Percentiles rank a stretch among this genome's conserved stretches.
Evolutionary conservation across 2,888 invertebrate species (phyloP).

Genomic region (Diogma glabrata): DNA sequence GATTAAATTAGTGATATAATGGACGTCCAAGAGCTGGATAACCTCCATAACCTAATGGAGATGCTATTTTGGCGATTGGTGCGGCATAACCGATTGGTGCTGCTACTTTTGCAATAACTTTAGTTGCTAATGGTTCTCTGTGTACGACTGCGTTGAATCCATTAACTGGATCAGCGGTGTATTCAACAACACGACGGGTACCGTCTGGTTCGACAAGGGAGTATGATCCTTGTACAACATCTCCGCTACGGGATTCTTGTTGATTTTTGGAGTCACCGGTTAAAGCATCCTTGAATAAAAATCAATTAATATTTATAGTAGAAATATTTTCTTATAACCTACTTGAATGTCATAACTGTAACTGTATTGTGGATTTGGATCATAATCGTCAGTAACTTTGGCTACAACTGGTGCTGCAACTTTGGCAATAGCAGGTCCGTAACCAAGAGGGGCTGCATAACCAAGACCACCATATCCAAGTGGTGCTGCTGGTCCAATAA

Average conservation of each 20-base stretch:
- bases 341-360: conserved; percentile 40
- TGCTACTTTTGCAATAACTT: conserved; percentile 21
- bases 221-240: conserved; percentile 44
- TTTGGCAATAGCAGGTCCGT: conserved; percentile 7
- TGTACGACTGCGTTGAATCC: conserved; percentile 47
- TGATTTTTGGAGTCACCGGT: conserved; percentile 46
- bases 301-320: neutral
- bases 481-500: conserved; percentile 25
- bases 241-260: conserved; percentile 41
- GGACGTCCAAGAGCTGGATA: conserved; percentile 10
- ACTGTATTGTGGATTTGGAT: conserved; percentile 44
- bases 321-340: neutral
- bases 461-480: conserved; percentile 25
- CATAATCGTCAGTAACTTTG: conserved; percentile 28
- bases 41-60: conserved; percentile 18
- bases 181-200: conserved; percentile 42
- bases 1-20: too few species aligned
- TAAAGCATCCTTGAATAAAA: conserved; percentile 28
- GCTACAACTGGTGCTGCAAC: conserved; percentile 12
- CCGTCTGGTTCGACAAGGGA: conserved; percentile 44
- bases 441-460: conserved; percentile 11
- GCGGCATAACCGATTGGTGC: conserved; percentile 18
- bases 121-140: conserved; percentile 37
- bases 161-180: conserved; percentile 44
- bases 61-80: conserved; percentile 23